Conservation (phyloP, 1,140 invertebrate species). For the Drosophila takahashii region DNA sequence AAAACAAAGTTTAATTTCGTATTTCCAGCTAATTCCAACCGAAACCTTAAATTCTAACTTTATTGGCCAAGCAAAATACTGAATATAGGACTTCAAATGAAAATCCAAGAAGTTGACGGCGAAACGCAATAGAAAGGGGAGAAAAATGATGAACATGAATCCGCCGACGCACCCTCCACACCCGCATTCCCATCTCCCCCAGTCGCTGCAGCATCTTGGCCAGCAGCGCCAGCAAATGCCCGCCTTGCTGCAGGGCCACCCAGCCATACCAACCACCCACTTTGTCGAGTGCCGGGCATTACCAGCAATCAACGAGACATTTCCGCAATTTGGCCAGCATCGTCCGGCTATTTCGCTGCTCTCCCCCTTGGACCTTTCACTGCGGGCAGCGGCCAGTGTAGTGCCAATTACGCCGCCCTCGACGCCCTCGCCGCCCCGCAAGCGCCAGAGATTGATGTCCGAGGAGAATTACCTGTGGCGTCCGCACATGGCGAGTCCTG, state of each 20-base stretch:
- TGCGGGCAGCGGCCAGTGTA: conserved; percentile 84
- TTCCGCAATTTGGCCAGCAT: conserved; percentile 79
- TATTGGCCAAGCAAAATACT: background rate
- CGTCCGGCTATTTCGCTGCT: conserved; percentile 71
- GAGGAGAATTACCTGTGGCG: conserved; percentile 85
- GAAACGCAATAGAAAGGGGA: conserved; percentile 14
- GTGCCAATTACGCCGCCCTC: conserved; percentile 87
- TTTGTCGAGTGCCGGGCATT: conserved; percentile 73
- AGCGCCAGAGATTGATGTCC: conserved; percentile 85
- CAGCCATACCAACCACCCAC: conserved; percentile 27
- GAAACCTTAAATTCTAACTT: background rate
- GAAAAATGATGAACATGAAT: conserved; percentile 65
- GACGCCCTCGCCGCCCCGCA: conserved; percentile 86
- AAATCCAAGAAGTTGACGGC: background rate
- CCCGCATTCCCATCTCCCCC: conserved; percentile 15
- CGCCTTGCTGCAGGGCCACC: conserved; percentile 18
- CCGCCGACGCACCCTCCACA: conserved; percentile 14
- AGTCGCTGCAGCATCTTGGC: conserved; percentile 18
- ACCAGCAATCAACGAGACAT: conserved; percentile 83
- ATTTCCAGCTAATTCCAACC: background rate
- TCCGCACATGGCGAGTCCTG: conserved; percentile 79
- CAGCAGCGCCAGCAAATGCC: conserved; percentile 29
- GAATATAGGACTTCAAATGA: conserved; percentile 13
- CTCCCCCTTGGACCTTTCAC: conserved; percentile 86
- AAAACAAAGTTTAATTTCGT: background rate